A percentile compares a stretch with the other conserved stretches of the same genome.
Conservation (phyloP, 2,113 vertebrate genomes). For the Daphoenositta chrysoptera region DNA sequence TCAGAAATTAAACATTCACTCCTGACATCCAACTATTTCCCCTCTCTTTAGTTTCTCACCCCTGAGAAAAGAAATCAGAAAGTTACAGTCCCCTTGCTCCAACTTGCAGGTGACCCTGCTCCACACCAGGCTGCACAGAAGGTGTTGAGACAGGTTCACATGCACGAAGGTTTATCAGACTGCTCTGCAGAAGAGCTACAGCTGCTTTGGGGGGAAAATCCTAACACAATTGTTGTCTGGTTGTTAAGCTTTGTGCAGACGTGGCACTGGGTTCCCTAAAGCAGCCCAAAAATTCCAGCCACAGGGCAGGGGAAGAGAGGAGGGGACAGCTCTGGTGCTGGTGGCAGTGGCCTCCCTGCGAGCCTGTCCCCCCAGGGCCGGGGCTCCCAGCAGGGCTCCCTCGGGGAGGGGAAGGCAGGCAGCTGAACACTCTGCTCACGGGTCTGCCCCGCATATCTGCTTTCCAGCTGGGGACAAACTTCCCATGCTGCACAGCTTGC, state of each 20-base stretch:
- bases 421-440: not conserved
- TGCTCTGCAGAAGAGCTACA: not conserved
- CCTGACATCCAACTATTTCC: not conserved
- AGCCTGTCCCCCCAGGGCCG: not conserved
- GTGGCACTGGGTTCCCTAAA: not conserved
- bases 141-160: not conserved
- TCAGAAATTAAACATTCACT: not conserved
- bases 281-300: not conserved
- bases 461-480: not conserved
- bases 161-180: not conserved
- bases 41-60: not conserved
- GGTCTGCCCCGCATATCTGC: not conserved
- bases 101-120: not conserved
- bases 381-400: not conserved
- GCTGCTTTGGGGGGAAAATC: not conserved
- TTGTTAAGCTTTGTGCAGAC: not conserved
- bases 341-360: fast-evolving
- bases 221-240: not conserved
- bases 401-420: not conserved
- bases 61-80: not conserved
- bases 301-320: not conserved
- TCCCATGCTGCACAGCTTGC: not conserved
- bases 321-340: not conserved
- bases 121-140: not conserved
- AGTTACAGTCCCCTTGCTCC: not conserved